A percentile compares a stretch with the other conserved stretches of the same genome.
Conservation (phyloP, 2,797 vertebrate genomes). For the Helostoma temminkii region DNA sequence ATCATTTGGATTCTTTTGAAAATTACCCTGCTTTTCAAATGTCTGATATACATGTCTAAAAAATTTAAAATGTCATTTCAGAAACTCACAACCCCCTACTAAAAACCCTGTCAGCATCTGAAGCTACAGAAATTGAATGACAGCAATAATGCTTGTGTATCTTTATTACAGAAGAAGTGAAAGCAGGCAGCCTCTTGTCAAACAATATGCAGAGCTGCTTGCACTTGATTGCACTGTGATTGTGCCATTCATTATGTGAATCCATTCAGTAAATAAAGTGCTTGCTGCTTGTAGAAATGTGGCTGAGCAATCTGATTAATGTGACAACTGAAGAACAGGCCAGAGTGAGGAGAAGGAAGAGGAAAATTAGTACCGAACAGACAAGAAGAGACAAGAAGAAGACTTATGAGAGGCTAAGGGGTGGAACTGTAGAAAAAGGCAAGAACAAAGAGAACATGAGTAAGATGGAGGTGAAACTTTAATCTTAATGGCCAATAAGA, state of each 20-base stretch:
- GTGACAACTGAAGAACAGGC: neutral
- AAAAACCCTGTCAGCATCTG: neutral
- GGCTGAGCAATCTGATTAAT: conserved; percentile 26
- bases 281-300: conserved; percentile 2
- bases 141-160: neutral
- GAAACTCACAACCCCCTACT: neutral
- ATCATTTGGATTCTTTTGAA: accelerated
- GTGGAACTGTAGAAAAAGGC: neutral
- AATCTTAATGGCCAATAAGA: conserved; percentile 38
- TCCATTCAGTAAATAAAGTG: conserved; percentile 28
- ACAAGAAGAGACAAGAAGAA: neutral
- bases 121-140: neutral
- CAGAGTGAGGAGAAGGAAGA: neutral
- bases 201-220: conserved; percentile 25
- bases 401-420: neutral
- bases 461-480: conserved; percentile 35
- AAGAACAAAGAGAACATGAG: neutral
- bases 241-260: conserved; percentile 39
- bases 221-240: conserved; percentile 44
- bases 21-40: neutral
- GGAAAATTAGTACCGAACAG: neutral
- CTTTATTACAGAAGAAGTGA: conserved; percentile 1
- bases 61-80: neutral
- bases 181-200: conserved; percentile 24
- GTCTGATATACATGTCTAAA: neutral